Conservation (phyloP, 2,797 vertebrate genomes). For the Brachyalestes nurse region DNA sequence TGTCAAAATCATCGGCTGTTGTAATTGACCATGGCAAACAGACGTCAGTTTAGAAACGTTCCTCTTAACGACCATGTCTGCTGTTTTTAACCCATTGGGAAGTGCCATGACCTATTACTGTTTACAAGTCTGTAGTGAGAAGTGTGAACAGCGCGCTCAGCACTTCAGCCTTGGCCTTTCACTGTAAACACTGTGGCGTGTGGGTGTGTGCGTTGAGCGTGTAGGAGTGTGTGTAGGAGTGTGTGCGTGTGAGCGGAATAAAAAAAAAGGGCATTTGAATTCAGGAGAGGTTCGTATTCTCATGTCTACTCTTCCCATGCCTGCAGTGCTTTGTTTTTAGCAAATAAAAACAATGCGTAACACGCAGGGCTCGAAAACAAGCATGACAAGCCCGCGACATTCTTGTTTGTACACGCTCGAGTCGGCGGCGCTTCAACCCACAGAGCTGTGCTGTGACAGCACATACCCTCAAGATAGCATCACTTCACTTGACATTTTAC, state of each 20-base stretch:
- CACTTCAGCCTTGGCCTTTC: slow-evolving; percentile 32
- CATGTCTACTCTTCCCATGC: not conserved
- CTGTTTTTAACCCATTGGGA: not conserved
- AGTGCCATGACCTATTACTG: not conserved
- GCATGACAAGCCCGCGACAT: not conserved
- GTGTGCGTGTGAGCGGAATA: slow-evolving; percentile 5
- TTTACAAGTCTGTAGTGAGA: slow-evolving; percentile 11
- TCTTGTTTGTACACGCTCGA: not conserved
- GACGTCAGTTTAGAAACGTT: not conserved
- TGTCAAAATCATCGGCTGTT: not conserved
- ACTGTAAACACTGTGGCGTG: slow-evolving; percentile 30
- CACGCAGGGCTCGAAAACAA: not conserved
- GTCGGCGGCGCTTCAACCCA: not conserved
- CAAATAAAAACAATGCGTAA: not conserved
- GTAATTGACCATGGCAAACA: not conserved
- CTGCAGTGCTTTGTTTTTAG: not conserved
- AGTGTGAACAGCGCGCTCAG: slow-evolving; percentile 17
- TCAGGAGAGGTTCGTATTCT: slow-evolving; percentile 22
- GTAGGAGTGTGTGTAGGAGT: slow-evolving; percentile 33
- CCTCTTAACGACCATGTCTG: not conserved
- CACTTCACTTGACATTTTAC: slow-evolving; percentile 21
- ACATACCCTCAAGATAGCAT: slow-evolving; percentile 22
- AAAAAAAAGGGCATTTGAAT: slow-evolving; percentile 30
- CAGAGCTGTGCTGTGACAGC: slow-evolving; percentile 9
- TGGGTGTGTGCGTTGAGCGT: slow-evolving; percentile 5